Base-by-base conservation (phyloP, 35 echinoderm and acorn worm genomes). In the Apostichopus japonicus region DNA sequence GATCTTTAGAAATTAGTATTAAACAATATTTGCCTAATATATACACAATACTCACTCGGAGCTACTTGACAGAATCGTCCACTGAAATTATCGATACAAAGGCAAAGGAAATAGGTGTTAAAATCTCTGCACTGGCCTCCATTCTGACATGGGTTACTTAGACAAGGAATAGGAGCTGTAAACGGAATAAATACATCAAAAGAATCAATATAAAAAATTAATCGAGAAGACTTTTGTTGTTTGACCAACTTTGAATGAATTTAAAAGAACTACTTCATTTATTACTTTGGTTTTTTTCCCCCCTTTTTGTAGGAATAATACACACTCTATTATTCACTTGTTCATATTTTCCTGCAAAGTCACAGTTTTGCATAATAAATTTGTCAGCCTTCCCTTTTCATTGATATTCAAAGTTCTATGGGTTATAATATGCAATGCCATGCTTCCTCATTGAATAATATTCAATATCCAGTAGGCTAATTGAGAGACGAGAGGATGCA, bases 61-160 rank as follows among this genome's bases (percentile, higher is more conserved):
- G 90, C 78, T 23, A 87, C 91, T 77, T 98, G 78, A 78, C 96
- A 98, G 55, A 84, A 90, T 11, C 80, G 88, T 51, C 96, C 96
- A 62, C 53, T 88, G 63, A 90, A 98, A 11, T 76, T 91, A 5
- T 78, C 86, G 11, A 65, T 24, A 77, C 96, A 95, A 8, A 44
- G 23, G 70, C 96, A 98, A 9, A 77, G 24, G 56, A 88, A 98
- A 90, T 82, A 98, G 27, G 96, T 98, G 84, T 93, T 95, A 82
- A 93, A 95, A 8, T 94, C 16, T 1, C 44, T 19, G 92, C 96
- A 98, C 54, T 80, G 84, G 5, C 77, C 94, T 52, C 93, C 94
- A 57, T 93, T 95, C 58, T 76, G 44, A 71, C 96, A 98, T 7
- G 96, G 96, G 54, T 78, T 91, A 76, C 94, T 93, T 77, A 19